Evolutionary conservation across 2,888 invertebrate species (phyloP).

Genomic region (Sinhomidia bicolor): DNA sequence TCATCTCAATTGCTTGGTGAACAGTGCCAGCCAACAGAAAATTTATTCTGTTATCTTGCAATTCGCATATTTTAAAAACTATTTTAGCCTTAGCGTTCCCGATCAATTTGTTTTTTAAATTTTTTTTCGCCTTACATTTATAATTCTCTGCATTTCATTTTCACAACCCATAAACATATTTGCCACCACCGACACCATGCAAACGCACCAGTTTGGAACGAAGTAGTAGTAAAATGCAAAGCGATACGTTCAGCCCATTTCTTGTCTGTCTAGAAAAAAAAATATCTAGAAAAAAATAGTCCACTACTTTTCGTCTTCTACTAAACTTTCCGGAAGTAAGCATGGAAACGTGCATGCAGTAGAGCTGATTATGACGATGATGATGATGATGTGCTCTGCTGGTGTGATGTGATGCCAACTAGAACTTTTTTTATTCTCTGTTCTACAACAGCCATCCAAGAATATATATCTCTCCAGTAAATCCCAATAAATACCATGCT

Average conservation of each 20-base stretch:
- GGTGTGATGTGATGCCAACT: conserved; percentile 26
- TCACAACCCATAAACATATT: background rate
- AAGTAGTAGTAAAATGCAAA: background rate
- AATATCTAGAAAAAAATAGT: background rate
- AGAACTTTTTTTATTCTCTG: background rate
- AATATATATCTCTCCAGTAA: conserved; percentile 27
- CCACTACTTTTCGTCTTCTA: background rate
- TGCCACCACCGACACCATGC: background rate
- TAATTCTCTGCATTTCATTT: too few relatives aligned
- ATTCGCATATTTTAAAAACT: too few relatives aligned
- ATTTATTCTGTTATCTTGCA: too few relatives aligned
- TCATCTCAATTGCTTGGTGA: too few relatives aligned
- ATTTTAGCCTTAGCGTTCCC: too few relatives aligned
- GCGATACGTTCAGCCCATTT: conserved; percentile 41
- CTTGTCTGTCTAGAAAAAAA: conserved; percentile 41
- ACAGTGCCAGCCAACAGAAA: too few relatives aligned
- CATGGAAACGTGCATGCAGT: conserved; percentile 1
- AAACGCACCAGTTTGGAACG: too few relatives aligned
- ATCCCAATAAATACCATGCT: conserved; percentile 35
- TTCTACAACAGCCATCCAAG: conserved; percentile 10
- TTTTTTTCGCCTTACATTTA: too few relatives aligned
- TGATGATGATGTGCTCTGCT: background rate
- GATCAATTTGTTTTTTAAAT: too few relatives aligned
- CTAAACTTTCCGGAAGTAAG: conserved; percentile 15
- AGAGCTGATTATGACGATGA: too few relatives aligned